phyloP scores from a whole-genome alignment of 1,140 invertebrate species.

The Leucophenga varia region DNA sequence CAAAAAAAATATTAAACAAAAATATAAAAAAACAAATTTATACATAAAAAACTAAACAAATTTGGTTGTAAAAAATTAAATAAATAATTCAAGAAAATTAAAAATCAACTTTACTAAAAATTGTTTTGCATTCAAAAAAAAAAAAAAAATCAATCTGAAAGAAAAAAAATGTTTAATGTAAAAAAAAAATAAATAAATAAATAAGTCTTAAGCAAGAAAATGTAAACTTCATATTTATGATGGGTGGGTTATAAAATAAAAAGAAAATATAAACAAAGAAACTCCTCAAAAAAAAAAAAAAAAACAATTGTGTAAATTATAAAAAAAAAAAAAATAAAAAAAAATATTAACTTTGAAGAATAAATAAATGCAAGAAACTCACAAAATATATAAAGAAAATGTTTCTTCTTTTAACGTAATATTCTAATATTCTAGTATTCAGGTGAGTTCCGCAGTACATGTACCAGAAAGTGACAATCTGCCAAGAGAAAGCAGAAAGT shows the following conservation, averaged over 20 bases:
- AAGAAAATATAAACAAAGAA: neutral
- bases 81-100: neutral
- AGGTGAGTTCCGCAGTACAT: too few relatives aligned
- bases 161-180: slow-evolving; percentile 9
- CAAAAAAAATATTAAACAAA: slow-evolving; percentile 6
- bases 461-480: too few relatives aligned
- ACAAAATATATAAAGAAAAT: neutral
- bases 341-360: neutral
- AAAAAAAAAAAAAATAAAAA: slow-evolving; percentile 10
- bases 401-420: too few relatives aligned
- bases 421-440: too few relatives aligned
- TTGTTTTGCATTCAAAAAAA: neutral
- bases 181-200: neutral
- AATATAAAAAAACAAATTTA: neutral
- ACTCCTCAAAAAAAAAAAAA: neutral
- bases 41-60: neutral
- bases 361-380: neutral
- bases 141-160: too few relatives aligned
- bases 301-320: slow-evolving; percentile 33
- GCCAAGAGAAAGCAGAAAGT: too few relatives aligned
- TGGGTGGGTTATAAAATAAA: too few relatives aligned
- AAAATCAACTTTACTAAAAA: neutral
- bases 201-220: too few relatives aligned
- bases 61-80: slow-evolving; percentile 29
- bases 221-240: too few relatives aligned